Evolutionary conservation across 2,113 vertebrate species (phyloP).

Genomic region (Silurus asotus): DNA sequence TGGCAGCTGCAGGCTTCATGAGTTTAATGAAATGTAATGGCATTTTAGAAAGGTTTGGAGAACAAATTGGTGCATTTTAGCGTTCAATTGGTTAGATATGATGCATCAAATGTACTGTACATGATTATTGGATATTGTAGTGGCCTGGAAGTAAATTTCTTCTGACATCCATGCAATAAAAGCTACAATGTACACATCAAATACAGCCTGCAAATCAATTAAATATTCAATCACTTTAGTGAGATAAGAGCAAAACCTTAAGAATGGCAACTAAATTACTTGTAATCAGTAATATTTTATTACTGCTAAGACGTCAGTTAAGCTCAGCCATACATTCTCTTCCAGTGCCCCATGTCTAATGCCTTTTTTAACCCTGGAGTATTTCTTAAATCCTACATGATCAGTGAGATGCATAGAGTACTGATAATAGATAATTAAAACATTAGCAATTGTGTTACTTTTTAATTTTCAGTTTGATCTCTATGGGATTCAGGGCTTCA

Average conservation of each 20-base stretch:
- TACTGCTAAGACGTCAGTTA: background rate
- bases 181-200: background rate
- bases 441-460: background rate
- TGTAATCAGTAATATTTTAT: background rate
- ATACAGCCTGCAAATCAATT: background rate
- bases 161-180: background rate
- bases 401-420: background rate
- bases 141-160: background rate
- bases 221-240: background rate
- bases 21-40: conserved; percentile 12
- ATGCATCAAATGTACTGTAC: background rate
- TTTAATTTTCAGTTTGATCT: background rate
- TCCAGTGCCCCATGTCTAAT: background rate
- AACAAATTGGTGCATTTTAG: background rate
- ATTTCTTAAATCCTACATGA: background rate
- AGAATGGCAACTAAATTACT: background rate
- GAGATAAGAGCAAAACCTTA: conserved; percentile 5
- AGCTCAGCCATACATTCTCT: background rate
- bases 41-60: conserved; percentile 14
- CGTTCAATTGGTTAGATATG: background rate
- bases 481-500: background rate
- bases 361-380: background rate
- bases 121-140: background rate
- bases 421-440: background rate
- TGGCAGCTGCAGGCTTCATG: conserved; percentile 23